phyloP scores from a whole-genome alignment of 2,797 vertebrate species.

The Synaphobranchus kaupii region DNA sequence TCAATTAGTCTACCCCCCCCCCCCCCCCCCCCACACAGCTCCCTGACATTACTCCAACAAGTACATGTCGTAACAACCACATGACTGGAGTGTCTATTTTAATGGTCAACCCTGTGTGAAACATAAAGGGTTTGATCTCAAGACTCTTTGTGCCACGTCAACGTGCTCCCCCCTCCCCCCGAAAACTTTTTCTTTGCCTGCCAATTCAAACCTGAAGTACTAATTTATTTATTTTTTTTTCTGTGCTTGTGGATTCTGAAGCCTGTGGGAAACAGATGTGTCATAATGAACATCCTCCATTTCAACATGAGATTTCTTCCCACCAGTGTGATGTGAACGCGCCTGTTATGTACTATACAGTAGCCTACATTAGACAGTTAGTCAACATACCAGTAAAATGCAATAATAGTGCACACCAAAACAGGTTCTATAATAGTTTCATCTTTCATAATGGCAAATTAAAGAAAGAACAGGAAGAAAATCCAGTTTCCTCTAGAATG shows the following conservation, averaged over 20 bases:
- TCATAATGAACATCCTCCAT: neutral
- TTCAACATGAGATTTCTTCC: neutral
- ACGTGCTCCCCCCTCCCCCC: neutral
- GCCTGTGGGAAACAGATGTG: neutral
- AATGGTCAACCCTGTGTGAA: constrained; percentile 15
- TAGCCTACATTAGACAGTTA: neutral
- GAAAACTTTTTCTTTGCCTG: neutral
- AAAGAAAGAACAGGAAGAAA: neutral
- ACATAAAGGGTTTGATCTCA: constrained; percentile 4
- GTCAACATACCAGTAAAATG: neutral
- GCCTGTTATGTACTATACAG: neutral
- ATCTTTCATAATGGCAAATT: neutral
- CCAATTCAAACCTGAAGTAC: neutral
- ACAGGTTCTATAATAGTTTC: neutral
- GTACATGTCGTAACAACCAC: neutral
- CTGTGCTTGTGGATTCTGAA: neutral
- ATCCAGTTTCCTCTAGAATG: neutral
- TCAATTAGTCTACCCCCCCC: neutral
- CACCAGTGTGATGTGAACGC: neutral
- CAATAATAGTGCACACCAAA: neutral
- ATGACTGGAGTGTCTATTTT: constrained; percentile 7
- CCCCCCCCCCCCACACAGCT: too few relatives aligned
- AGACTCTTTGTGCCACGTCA: neutral
- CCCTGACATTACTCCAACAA: neutral
- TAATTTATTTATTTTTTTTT: neutral